Evolutionary conservation across 2,113 vertebrate species (phyloP).

Genomic region (Sinocyclocheilus anshuiensis): DNA sequence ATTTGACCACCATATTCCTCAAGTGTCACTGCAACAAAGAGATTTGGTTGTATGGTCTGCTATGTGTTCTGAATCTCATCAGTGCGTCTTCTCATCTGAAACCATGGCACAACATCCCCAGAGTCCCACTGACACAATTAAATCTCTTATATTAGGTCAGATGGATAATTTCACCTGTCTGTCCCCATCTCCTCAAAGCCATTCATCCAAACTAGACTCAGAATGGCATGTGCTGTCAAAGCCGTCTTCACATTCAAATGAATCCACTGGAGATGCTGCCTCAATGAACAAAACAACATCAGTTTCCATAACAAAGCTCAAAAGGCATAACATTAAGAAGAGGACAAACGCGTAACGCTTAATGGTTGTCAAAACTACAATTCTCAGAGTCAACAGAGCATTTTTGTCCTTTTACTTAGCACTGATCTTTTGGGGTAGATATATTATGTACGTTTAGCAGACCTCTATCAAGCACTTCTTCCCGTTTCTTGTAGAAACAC

Average conservation of each 20-base stretch:
- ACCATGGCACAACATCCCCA: slow-evolving; percentile 22
- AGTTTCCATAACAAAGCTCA: not conserved
- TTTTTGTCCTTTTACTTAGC: not conserved
- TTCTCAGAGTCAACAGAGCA: not conserved
- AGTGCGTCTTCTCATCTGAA: slow-evolving; percentile 27
- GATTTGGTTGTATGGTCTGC: not conserved
- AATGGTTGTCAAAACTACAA: not conserved
- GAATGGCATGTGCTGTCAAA: slow-evolving; percentile 16
- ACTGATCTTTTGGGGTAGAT: slow-evolving; percentile 5
- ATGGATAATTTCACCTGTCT: slow-evolving; percentile 41
- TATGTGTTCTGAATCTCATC: not conserved
- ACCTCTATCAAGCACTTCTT: slow-evolving; percentile 19
- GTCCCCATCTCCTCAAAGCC: slow-evolving; percentile 13
- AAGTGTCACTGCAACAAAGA: slow-evolving; percentile 16
- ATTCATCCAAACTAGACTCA: slow-evolving; percentile 19
- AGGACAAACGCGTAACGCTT: not conserved
- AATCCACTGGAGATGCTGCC: not conserved
- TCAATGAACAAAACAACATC: not conserved
- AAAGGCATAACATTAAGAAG: not conserved
- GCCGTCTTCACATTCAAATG: slow-evolving; percentile 3
- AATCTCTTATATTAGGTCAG: slow-evolving; percentile 62
- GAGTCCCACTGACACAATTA: slow-evolving; percentile 73
- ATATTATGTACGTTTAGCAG: not conserved
- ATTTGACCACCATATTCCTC: not conserved
- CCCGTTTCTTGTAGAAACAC: not conserved